Base-by-base conservation (phyloP, 1,140 invertebrate genomes). In the Cepaea nemoralis region DNA sequence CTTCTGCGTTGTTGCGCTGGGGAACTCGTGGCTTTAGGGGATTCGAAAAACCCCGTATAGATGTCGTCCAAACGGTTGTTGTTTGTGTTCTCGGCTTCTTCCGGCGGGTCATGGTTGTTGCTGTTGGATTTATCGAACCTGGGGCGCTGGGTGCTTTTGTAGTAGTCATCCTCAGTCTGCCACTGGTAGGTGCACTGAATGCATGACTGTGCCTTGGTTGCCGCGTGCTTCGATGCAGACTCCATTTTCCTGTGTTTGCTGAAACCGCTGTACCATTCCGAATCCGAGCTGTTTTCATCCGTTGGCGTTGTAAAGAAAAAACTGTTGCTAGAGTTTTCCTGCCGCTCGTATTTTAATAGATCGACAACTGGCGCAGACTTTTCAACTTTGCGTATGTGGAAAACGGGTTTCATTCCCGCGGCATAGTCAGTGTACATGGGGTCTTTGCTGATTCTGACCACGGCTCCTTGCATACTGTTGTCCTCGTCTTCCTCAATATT, bases 21-120 rank as follows among this genome's bases (percentile, higher is more conserved):
- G 1, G 42, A 12, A 0, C 1, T 19, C 31, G 19, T 50, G 1
- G 16, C 6, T 2, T 50, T 35, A 14, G 35, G 40, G 1, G 24
- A 1, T 12, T 48, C 73, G 39, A 24, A 70, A 70, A 27, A 39
- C 1, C 73, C 42, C 6, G 73, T 75, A n/a, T 75, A 75, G 22
- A 75, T 40, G 35, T 75, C 73, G 10, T 55, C 73, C 2, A 75
- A 75, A 75, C 31, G 48, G 31, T 50, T 75, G 31, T 75, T 75
- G 31, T 75, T 75, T 24, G 39, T 33, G 31, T 75, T 50, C 1
- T 2, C 1, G 39, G 2, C 40, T 19, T 27, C 2, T 0, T 71
- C 37, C 6, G 22, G 19, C 0, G 10, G 2, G 2, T 2, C 37
- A 6, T 40, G n/a, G 69, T 3, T 71, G 37, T 27, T 39, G 24